Base-by-base conservation (phyloP, 1,140 invertebrate genomes). In the Dinoponera quadriceps region DNA sequence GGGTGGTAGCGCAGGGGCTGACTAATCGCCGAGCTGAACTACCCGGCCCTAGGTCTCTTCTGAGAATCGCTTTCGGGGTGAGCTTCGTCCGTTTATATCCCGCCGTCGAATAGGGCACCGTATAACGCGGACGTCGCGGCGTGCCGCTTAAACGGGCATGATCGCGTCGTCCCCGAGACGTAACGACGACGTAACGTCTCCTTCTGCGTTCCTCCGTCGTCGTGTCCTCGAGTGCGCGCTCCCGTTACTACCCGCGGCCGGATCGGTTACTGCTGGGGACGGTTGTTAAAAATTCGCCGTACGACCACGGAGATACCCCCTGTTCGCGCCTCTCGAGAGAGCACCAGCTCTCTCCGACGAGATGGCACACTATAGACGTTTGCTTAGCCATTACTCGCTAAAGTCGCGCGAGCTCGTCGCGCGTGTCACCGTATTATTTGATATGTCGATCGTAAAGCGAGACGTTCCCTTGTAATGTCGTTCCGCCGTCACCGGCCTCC, bases 21-120 rank as follows among this genome's bases (percentile, higher is more conserved):
- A 93, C 92, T 92, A 92, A 92, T 88, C 85, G 72, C 18, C 66
- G 65, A 66, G 83, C 71, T 87, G 82, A 87, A 87, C 82, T 85
- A 85, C 75, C 82, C 71, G 72, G 18, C 69, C 57, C 48, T 75
- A 73, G 55, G 74, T 60, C 68, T 59, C 20, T 85, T 88, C 86
- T 81, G 60, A 85, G 86, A 88, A 87, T 81, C 82, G 44, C 54
- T 49, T 49, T 4, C 51, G 54, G 54, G n/a, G 72, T n/a, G 27
- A 51, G 59, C 22, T 49, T 85, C 49, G 69, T 82, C 33, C 73
- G 78, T 87, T 87, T 84, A 86, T 87, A 83, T 51, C 73, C 25
- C 74, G 54, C 25, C 74, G 74, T 55, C 66, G 60, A 83, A 86
- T 87, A 33, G 27, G n/a, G 22, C 57, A 18, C 71, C 75, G 59